Base-by-base conservation (phyloP, 2,888 invertebrate species). In the Brachypalpus laphriformis region DNA sequence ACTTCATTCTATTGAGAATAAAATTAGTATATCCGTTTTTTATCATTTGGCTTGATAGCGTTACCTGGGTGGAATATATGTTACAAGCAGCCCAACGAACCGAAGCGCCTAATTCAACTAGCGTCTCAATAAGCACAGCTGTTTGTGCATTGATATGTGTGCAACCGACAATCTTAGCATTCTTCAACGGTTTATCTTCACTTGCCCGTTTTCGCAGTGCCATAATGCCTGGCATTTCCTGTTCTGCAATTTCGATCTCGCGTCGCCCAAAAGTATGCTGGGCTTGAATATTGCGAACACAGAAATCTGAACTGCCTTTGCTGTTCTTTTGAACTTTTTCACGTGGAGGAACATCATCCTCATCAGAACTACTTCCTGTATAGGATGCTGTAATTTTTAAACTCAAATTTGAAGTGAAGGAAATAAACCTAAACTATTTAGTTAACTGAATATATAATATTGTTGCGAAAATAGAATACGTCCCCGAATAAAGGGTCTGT, bases 121-220 rank as follows among this genome's bases (percentile, higher is more conserved):
- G 93, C 0, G 98, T 98, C 92, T 98, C 98, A 86, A 98, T 96
- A 75, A 98, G 93, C 42, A 98, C 99, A 4, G 99, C 99, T 0
- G 98, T 99, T 93, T 99, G 99, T 47, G 99, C 99, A 92, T 98
- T 99, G 89, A 99, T 98, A 93, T 99, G 99, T 61, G 98, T 99
- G 92, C 99, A 99, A 34, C 98, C 99, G 61, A 99, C 98, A 87
- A 98, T 97, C 93, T 97, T 98, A 9, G 99, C 99, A 91, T 98
- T 98, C 91, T 97, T 97, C 88, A 99, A 91, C 0, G 99, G 99
- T 90, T 98, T 98, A 90, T 99, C 98, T 71, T 98, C 98, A 66
- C 95, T 94, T 0, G 98, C 98, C 83, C 98, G 93, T 89, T 97
- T 97, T 65, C 98, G 94, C 87, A 99, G 92, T 1, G 98, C 98